Base-by-base conservation (phyloP, 2,797 vertebrate genomes). In the Sparus aurata region DNA sequence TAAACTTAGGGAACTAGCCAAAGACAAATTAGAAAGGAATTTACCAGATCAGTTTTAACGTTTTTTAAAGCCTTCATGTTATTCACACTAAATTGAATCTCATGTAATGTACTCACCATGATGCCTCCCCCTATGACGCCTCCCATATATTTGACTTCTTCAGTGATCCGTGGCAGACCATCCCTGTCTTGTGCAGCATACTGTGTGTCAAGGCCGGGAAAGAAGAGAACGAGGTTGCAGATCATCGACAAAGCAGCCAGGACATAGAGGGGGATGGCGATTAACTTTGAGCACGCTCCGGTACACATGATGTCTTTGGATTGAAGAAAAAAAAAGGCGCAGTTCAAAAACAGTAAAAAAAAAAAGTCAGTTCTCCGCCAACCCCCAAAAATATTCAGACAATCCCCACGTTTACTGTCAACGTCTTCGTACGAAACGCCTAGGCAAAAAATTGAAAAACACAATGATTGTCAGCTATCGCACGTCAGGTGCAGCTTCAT, bases 211-310 rank as follows among this genome's bases (percentile, higher is more conserved):
- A 92, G 91, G 82, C 63, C 90, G 0, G 95, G 95, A 84, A 96
- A 96, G 79, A 95, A 93, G n/a, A 95, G 94, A 4, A 95, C 70
- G 17, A 95, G 75, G 82, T 95, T 96, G 87, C 91, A 91, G 78
- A 95, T 69, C 34, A 95, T 60, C 0, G 91, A 94, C 61, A 95
- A 68, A 0, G 77, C 0, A 0, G 91, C 89, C 77, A 96, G 65
- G 13, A 94, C 67, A 62, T 94, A 95, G 9, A 96, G 94, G 0
- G 85, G 49, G 12, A 93, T 30, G 3, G 92, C 95, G 0, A 96
- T 87, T n/a, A 89, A 88, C 47, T 91, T 93, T 1, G 95, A 80
- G 11, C 95, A 95, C 53, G 92, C 80, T 60, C 94, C 94, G 0
- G 95, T 95, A 77, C 92, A 95, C 95, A 94, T 95, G 83, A 94